phyloP scores from a whole-genome alignment of 2,888 invertebrate species.

The Eupithecia subfuscata region DNA sequence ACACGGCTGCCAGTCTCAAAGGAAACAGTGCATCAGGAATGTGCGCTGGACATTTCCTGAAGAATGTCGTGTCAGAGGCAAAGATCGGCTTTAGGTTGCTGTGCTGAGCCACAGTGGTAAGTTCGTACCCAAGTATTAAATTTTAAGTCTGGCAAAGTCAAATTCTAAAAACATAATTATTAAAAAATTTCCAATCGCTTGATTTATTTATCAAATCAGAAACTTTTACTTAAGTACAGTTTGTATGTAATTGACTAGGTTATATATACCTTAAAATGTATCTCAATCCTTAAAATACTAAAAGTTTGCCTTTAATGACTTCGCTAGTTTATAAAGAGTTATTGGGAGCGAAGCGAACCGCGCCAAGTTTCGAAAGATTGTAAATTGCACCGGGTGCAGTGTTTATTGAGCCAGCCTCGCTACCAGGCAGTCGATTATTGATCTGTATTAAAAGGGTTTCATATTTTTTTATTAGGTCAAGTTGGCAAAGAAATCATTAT shows the following conservation, averaged over 20 bases:
- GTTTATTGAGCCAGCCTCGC: not conserved
- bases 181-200: not conserved
- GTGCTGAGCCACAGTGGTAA: no score
- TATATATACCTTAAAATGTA: not conserved
- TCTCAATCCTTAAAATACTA: not conserved
- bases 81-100: no score
- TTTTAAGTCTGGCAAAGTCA: no score
- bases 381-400: conserved; percentile 71
- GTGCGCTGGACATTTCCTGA: no score
- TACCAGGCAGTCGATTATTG: not conserved
- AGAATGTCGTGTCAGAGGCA: no score
- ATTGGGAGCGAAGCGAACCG: conserved; percentile 49
- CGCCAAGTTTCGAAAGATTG: conserved; percentile 68
- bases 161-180: not conserved
- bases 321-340: conserved; percentile 58
- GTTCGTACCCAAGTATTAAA: no score
- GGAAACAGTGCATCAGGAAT: no score
- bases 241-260: not conserved
- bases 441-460: not conserved
- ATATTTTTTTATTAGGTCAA: not conserved
- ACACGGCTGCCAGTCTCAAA: no score
- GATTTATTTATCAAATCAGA: not conserved
- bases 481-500: not conserved
- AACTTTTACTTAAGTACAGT: not conserved
- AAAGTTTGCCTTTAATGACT: not conserved